Conservation (phyloP, 2,888 invertebrate genomes). For the Tipula unca region DNA sequence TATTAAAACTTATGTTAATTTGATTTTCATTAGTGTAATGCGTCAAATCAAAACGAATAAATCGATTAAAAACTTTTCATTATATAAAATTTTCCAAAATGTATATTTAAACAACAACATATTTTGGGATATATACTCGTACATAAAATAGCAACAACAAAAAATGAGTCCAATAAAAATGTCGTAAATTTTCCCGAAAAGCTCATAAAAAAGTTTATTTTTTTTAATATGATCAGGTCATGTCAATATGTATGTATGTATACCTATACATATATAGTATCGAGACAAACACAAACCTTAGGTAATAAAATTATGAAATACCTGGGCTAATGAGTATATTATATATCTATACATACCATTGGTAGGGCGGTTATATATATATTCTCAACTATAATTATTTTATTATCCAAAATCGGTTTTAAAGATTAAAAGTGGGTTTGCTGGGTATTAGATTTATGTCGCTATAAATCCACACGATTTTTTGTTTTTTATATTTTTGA, state of each 20-base stretch:
- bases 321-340: background rate
- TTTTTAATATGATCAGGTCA: background rate
- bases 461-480: conserved; percentile 8
- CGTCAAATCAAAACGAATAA: background rate
- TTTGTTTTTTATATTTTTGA: background rate
- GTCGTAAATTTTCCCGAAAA: background rate
- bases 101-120: background rate
- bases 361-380: background rate
- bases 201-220: background rate
- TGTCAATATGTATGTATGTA: background rate
- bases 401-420: background rate
- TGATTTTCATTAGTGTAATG: background rate
- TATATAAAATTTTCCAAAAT: background rate
- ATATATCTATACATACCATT: background rate
- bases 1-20: background rate
- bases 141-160: no score
- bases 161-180: background rate
- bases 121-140: background rate
- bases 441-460: background rate
- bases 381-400: background rate
- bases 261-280: background rate
- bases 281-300: background rate
- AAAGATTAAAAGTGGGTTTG: background rate
- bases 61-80: background rate
- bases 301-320: background rate